Evolutionary conservation across 2,797 vertebrate genomes (phyloP).

Genomic region (Argya squamiceps): DNA sequence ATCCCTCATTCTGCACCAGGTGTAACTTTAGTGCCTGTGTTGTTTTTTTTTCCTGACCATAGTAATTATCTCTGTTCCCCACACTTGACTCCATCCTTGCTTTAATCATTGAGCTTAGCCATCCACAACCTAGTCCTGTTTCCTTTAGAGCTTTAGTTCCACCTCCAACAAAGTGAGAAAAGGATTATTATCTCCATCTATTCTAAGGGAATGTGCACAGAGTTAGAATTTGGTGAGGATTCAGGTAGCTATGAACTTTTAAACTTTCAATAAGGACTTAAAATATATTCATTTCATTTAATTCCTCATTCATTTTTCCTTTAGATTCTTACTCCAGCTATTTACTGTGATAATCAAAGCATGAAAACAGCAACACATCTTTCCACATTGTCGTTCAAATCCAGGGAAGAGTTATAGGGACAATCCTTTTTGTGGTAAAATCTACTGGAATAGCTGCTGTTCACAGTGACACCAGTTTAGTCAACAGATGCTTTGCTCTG

Average conservation of each 20-base stretch:
- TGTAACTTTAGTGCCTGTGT: neutral
- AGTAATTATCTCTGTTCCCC: conserved; percentile 2
- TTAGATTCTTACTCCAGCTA: neutral
- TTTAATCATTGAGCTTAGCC: conserved; percentile 2
- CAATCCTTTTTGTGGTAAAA: neutral
- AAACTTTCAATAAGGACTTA: neutral
- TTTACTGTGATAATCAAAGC: neutral
- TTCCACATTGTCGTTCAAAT: neutral
- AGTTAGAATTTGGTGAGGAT: neutral
- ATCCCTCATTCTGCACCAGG: neutral
- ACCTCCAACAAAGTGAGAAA: neutral
- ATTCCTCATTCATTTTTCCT: neutral
- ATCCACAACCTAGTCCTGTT: neutral
- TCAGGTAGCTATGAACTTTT: neutral
- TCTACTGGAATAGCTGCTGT: neutral
- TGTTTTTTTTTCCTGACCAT: neutral
- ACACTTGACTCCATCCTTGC: neutral
- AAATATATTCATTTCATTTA: neutral
- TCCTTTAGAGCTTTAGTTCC: conserved; percentile 2
- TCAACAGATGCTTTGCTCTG: neutral
- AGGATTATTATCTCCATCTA: neutral
- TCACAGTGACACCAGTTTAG: neutral
- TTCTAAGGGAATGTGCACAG: neutral
- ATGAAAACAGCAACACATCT: neutral
- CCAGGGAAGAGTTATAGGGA: neutral